phyloP scores from a whole-genome alignment of 2,113 vertebrate species.

The Morone chrysops region DNA sequence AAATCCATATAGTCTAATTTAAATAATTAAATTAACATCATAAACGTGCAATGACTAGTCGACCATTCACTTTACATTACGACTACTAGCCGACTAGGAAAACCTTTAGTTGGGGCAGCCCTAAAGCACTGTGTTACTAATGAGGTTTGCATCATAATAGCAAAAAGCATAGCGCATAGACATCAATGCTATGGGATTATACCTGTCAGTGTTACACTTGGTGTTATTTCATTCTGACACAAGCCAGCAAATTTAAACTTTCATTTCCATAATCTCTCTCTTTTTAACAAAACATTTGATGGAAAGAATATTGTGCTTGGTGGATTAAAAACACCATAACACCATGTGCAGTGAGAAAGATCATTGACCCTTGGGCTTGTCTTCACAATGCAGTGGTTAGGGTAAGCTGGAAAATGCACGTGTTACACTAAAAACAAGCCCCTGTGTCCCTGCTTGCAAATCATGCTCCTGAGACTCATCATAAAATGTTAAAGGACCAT shows the following conservation, averaged over 20 bases:
- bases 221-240: neutral
- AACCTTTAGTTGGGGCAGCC: neutral
- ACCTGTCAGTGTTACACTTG: neutral
- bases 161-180: neutral
- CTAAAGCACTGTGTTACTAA: neutral
- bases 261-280: neutral
- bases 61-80: too few species aligned
- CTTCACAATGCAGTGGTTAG: neutral
- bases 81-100: too few species aligned
- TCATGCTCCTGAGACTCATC: conserved; percentile 11
- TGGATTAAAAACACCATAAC: neutral
- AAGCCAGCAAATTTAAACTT: neutral
- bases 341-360: neutral
- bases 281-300: neutral
- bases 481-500: conserved; percentile 1
- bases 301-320: neutral
- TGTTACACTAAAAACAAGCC: neutral
- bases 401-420: neutral
- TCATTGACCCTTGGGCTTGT: neutral
- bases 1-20: too few species aligned
- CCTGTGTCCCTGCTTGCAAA: neutral
- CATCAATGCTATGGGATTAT: neutral
- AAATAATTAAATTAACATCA: too few species aligned
- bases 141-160: neutral
- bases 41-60: too few species aligned